Conservation (phyloP, 2,888 invertebrate genomes). For the Acrobasis suavella region DNA sequence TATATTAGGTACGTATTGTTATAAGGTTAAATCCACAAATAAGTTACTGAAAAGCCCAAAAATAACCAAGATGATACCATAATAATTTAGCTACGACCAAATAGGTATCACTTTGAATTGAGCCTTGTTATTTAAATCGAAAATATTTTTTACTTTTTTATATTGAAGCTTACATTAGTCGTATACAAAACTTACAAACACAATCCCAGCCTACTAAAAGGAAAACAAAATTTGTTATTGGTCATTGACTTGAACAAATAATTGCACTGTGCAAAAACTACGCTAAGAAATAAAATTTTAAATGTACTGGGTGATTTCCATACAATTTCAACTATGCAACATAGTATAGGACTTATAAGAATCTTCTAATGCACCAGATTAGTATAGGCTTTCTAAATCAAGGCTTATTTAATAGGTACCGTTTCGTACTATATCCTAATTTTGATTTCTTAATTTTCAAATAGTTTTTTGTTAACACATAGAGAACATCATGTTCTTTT, state of each 20-base stretch:
- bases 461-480: conserved; percentile 2
- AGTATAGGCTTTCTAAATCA: conserved; percentile 62
- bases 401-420: conserved; percentile 74
- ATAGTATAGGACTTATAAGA: conserved; percentile 32
- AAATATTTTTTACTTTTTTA: not conserved
- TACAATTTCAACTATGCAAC: conserved; percentile 35
- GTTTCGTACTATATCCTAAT: conserved; percentile 50
- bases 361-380: conserved; percentile 64
- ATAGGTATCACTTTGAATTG: no score
- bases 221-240: conserved; percentile 28
- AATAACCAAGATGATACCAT: no score
- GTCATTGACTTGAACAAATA: conserved; percentile 31
- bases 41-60: no score
- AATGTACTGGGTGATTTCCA: conserved; percentile 42
- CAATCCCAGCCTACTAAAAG: conserved; percentile 31
- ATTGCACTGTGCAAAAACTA: conserved; percentile 33
- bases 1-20: no score
- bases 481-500: conserved; percentile 2
- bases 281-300: conserved; percentile 37
- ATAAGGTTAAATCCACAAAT: no score
- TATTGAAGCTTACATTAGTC: not conserved
- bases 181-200: not conserved
- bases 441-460: conserved; percentile 32
- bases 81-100: no score
- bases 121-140: not conserved